phyloP scores from a whole-genome alignment of 2,797 vertebrate genomes.

The Pampus argenteus region DNA sequence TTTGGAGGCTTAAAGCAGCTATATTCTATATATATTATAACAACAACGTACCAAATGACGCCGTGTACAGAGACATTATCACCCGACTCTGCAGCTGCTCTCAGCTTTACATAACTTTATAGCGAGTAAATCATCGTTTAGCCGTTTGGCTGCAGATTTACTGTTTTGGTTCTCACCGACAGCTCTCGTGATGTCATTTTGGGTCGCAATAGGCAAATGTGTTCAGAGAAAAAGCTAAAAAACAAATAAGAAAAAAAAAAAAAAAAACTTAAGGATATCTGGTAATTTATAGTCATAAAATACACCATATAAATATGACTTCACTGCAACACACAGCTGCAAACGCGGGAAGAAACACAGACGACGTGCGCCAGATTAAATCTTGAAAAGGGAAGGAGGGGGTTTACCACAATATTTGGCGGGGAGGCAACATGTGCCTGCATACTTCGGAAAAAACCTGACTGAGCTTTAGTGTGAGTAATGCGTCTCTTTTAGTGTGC shows the following conservation, averaged over 20 bases:
- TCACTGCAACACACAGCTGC: slow-evolving; percentile 41
- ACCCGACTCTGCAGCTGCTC: too few species aligned
- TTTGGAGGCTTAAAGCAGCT: not conserved
- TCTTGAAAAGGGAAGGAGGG: not conserved
- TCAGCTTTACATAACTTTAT: too few species aligned
- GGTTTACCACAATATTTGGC: slow-evolving; percentile 19
- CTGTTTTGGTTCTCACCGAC: not conserved
- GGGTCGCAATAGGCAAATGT: too few species aligned
- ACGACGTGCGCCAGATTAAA: slow-evolving; percentile 33
- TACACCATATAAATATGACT: slow-evolving; percentile 51
- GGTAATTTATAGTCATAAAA: slow-evolving; percentile 53
- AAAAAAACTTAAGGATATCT: slow-evolving; percentile 10
- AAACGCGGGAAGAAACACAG: slow-evolving; percentile 29
- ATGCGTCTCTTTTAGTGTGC: slow-evolving; percentile 3
- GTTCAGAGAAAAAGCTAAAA: too few species aligned
- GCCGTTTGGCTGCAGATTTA: not conserved
- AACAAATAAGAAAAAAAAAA: slow-evolving; percentile 6
- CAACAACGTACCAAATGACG: too few species aligned
- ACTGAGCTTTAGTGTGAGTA: slow-evolving; percentile 31
- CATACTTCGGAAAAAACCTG: slow-evolving; percentile 53
- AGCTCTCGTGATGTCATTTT: not conserved
- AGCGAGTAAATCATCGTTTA: not conserved
- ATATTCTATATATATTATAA: not conserved
- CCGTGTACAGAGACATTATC: too few species aligned
- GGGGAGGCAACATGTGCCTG: slow-evolving; percentile 8